Evolutionary conservation across 2,888 invertebrate species (phyloP), one percentile per base, ranked within the genome.

Genomic region (Ernsta delagoae): DNA sequence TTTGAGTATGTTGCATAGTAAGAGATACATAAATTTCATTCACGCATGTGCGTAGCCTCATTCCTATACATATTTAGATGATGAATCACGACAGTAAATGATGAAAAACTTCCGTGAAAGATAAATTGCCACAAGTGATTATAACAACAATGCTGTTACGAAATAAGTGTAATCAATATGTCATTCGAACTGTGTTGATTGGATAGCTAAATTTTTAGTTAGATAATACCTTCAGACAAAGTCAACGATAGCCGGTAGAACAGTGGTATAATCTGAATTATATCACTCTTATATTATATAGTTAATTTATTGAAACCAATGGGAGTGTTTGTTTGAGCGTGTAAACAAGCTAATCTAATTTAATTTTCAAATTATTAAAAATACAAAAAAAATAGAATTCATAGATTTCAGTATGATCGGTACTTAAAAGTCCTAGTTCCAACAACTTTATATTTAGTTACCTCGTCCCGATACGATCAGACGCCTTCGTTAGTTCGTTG

Each of bases 81-180:
- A 56, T 61, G 48, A 61, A 39, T 67, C 59, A 59, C 34, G 41
- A 45, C 61, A 67, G 34, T 61, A 36, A 50, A 50, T 50, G 50
- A 61, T 57, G 48, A 56, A 61, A 56, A 56, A 45, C 67, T 61
- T 67, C 67, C 67, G 61, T 16, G 56, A 45, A 56, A 61, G 67
- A 67, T 67, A 56, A 67, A 67, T 62, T 57, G 45, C 12, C 5
- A 53, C 50, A 50, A 59, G 24, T 39, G 59, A 48, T 48, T 54
- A 56, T 5, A 48, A 39, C 16, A 50, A 50, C 16, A 16, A 16
- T 16, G 12, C 12, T n/a, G 12, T 50, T 16, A 5, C 12, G 48
- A 12, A 12, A 50, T 50, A 7, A 50, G 12, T 12, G 16, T 5
- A 7, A 50, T 16, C 50, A 50, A 50, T 50, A 48, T 8, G 6